phyloP scores from a whole-genome alignment of 2,888 invertebrate genomes.

The Stenotaenia linearis region DNA sequence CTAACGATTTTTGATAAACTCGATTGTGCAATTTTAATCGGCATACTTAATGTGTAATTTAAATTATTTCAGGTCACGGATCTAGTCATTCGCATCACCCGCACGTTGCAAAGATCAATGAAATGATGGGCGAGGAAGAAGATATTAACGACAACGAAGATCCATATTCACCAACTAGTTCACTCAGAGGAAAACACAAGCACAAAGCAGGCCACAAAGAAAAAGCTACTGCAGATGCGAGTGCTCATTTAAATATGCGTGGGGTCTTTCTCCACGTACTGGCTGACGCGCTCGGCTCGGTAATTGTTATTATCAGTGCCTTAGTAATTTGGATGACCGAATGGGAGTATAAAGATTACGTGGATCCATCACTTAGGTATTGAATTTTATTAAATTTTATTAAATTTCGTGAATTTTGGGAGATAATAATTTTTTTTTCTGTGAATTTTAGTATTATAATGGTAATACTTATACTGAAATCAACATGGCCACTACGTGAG shows the following conservation, averaged over 20 bases:
- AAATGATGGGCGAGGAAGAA: slow-evolving; percentile 31
- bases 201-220: background rate
- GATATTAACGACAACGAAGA: slow-evolving; percentile 36
- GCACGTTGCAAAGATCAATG: slow-evolving; percentile 32
- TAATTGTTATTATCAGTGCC: slow-evolving; percentile 84
- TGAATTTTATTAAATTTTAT: background rate
- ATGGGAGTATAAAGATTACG: slow-evolving; percentile 67
- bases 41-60: no score
- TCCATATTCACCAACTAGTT: background rate
- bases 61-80: slow-evolving; percentile 61
- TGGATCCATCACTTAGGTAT: slow-evolving; percentile 79
- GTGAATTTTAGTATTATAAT: slow-evolving; percentile 78
- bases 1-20: no score
- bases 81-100: slow-evolving; percentile 41
- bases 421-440: background rate
- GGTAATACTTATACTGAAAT: slow-evolving; percentile 76
- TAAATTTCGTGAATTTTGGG: no score
- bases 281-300: slow-evolving; percentile 92
- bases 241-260: slow-evolving; percentile 90
- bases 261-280: slow-evolving; percentile 99
- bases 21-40: no score
- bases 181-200: background rate
- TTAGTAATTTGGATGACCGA: slow-evolving; percentile 65
- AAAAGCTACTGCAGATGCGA: background rate
- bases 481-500: slow-evolving; percentile 75